Conservation (phyloP, 2,888 invertebrate genomes). For the Eurytoma adleriae region DNA sequence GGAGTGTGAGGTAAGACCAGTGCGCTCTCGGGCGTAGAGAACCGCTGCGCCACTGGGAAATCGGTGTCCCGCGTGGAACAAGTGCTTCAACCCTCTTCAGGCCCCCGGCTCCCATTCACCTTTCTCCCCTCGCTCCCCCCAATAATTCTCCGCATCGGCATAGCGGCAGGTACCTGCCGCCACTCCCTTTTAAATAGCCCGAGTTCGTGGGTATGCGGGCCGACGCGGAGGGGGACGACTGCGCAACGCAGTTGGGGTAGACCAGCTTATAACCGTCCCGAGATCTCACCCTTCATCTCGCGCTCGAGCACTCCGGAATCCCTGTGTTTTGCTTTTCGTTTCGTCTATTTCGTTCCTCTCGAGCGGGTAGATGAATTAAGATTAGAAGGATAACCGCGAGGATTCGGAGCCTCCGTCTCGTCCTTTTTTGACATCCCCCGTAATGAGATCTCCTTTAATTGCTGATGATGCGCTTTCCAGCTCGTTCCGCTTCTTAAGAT, state of each 20-base stretch:
- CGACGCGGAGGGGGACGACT: not conserved
- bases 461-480: conserved; percentile 10
- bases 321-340: conserved; percentile 10
- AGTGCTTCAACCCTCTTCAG: conserved; percentile 65
- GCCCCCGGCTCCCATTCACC: conserved; percentile 47
- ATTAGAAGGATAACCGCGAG: not conserved
- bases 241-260: not conserved
- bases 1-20: not conserved
- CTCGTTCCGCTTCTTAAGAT: not conserved
- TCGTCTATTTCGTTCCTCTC: not conserved
- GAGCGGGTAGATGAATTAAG: not conserved
- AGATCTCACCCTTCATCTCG: conserved; percentile 10
- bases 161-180: conserved; percentile 46
- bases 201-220: not conserved
- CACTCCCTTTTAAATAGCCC: conserved; percentile 47
- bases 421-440: not conserved
- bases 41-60: conserved; percentile 61
- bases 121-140: conserved; percentile 23
- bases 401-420: not conserved
- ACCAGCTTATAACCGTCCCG: not conserved
- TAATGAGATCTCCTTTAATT: not conserved
- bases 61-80: conserved; percentile 62
- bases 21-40: conserved; percentile 51
- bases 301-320: not conserved
- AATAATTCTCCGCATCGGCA: conserved; percentile 60